Conservation (phyloP, 2,888 invertebrate genomes). For the Rhagonycha lutea region DNA sequence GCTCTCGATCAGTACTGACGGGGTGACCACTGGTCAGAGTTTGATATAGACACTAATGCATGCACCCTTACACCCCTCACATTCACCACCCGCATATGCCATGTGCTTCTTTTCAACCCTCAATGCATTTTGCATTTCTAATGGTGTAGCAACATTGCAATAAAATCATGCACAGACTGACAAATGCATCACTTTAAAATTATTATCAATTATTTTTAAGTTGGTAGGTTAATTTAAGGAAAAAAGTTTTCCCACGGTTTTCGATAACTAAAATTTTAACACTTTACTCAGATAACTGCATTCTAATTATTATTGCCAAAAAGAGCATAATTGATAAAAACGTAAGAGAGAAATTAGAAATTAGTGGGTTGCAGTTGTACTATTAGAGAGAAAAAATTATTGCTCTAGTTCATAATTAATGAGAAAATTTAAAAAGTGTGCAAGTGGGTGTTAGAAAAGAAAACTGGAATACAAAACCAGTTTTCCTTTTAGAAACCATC, state of each 20-base stretch:
- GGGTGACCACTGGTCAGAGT: conserved; percentile 51
- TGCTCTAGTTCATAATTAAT: not conserved
- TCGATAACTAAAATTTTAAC: not conserved
- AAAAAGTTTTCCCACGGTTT: not conserved
- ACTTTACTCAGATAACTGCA: no score
- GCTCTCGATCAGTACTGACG: conserved; percentile 43
- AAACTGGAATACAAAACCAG: not conserved
- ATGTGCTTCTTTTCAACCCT: conserved; percentile 36
- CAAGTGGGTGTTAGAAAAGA: not conserved
- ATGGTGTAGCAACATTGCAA: conserved; percentile 18
- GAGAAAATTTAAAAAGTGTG: not conserved
- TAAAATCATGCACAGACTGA: conserved; percentile 18
- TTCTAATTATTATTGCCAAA: not conserved
- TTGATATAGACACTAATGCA: conserved; percentile 53
- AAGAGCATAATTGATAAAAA: not conserved
- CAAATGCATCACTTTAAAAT: not conserved
- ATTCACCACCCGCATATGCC: conserved; percentile 42
- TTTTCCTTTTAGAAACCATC: not conserved
- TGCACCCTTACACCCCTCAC: conserved; percentile 49
- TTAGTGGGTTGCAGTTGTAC: not conserved
- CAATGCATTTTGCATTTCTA: conserved; percentile 29
- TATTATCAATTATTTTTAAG: not conserved
- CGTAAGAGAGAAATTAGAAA: not conserved
- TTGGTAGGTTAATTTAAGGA: not conserved
- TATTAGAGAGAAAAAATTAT: not conserved